Evolutionary conservation across 92 coral and sea anemone species (phyloP), one percentile per base, ranked within the genome.

Genomic region (Epizoanthus scotinus): DNA sequence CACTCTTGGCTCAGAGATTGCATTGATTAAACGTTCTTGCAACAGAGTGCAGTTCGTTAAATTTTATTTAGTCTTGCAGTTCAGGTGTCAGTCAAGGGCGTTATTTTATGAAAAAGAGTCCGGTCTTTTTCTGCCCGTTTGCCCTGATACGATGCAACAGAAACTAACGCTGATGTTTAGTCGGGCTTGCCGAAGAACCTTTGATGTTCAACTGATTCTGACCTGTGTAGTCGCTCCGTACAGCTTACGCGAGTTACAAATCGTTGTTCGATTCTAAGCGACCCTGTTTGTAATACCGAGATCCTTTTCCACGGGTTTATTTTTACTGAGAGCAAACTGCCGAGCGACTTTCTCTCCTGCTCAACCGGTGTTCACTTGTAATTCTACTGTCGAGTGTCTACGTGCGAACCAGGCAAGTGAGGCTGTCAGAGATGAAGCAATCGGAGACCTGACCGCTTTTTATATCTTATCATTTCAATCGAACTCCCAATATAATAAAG

Each of bases 391-490:
- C 52, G 78, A 71, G 15, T 29, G 19, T 15, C 18, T 9, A 36
- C 38, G 29, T 6, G 22, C 77, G 21, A 36, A 26, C n/a, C 64
- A 40, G 18, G 31, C 36, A 50, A 70, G 14, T 20, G 44, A 25
- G 44, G 60, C 55, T 74, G 21, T 74, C 66, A 75, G 68, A 57
- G n/a, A 36, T 75, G 24, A 75, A 75, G 81, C 55, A 57, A 59
- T 20, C n/a, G 54, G 40, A 59, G 67, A 59, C 68, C 50, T 20
- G 67, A 50, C 38, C 67, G 38, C 81, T 59, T 59, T 75, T 75
- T 75, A 75, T 75, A 75, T 38, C 68, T 75, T 75, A 75, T 75
- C 67, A 34, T 75, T 57, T 57, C 47, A 54, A 75, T 59, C 78
- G 68, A n/a, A 59, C 67, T 75, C 80, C 8, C 34, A 52, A 47